Percentiles rank a stretch among this genome's conserved stretches.
These are phyloP conservation scores for Argyresthia goedartella DNA, from an alignment of 2,888 invertebrate species.

Conservation along the genomic window DNA sequence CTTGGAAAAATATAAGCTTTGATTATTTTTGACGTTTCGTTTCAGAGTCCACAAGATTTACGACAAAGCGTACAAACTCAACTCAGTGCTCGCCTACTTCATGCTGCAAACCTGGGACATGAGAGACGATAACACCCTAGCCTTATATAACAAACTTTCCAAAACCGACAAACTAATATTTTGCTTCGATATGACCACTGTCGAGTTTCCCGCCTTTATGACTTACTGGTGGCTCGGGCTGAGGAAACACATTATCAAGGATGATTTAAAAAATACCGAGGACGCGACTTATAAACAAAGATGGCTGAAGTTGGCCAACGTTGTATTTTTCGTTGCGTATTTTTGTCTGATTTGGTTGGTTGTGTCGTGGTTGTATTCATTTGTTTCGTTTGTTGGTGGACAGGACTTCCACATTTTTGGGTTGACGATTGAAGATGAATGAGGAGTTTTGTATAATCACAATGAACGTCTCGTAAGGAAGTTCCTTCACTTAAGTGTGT, in stretches of 20 bases:
- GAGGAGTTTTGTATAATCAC: too few species aligned
- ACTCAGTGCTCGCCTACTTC: slow-evolving; percentile 1
- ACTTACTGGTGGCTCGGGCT: not conserved
- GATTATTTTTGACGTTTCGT: not conserved
- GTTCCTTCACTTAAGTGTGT: too few species aligned
- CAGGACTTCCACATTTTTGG: too few species aligned
- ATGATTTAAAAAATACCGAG: not conserved
- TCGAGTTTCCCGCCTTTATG: not conserved
- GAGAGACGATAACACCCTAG: slow-evolving; percentile 3
- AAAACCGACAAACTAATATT: slow-evolving; percentile 4
- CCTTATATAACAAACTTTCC: not conserved
- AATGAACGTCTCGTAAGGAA: too few species aligned
- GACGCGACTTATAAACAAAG: not conserved
- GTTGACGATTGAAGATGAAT: too few species aligned
- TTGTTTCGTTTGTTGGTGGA: too few species aligned
- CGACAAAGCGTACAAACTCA: slow-evolving; percentile 4
- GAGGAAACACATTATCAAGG: not conserved
- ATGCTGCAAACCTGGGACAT: not conserved
- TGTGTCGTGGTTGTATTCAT: too few species aligned
- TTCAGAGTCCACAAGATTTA: slow-evolving; percentile 5
- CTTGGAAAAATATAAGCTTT: too few species aligned
- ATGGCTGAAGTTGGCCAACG: not conserved
- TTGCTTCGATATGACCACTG: slow-evolving; percentile 1
- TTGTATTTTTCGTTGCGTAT: not conserved
- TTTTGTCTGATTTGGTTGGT: not conserved